Percentiles rank a stretch among this genome's conserved stretches.
Evolutionary conservation across 2,888 invertebrate species (phyloP).

Genomic region (Piscicola geometra): DNA sequence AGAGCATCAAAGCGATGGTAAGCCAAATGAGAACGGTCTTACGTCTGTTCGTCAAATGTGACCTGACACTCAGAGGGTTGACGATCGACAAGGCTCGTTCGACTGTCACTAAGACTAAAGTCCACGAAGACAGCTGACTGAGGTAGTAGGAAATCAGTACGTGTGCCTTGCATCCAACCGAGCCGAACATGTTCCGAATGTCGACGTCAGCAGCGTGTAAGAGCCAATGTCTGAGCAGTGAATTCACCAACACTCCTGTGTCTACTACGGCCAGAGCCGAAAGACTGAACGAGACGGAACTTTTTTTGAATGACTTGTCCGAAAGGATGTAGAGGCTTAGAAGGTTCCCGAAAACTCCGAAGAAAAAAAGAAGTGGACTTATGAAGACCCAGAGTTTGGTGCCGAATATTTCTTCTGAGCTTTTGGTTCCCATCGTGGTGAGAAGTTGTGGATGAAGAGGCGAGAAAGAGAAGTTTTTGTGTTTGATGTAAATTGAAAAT

Average conservation of each 20-base stretch:
- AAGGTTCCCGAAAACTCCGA: constrained; percentile 32
- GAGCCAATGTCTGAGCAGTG: constrained; percentile 34
- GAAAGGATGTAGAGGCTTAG: constrained; percentile 32
- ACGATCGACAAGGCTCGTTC: constrained; percentile 32
- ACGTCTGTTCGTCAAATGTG: constrained; percentile 11
- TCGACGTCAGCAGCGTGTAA: constrained; percentile 23
- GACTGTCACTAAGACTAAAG: constrained; percentile 28
- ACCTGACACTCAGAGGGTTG: constrained; percentile 22
- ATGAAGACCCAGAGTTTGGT: constrained; percentile 20
- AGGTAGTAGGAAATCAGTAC: constrained; percentile 21
- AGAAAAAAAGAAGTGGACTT: constrained; percentile 26
- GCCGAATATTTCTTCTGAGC: constrained; percentile 15
- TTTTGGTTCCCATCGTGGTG: neutral
- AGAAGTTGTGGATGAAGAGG: too few relatives aligned
- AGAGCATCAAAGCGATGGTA: neutral
- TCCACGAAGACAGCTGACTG: constrained; percentile 31
- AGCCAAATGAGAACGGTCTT: constrained; percentile 16
- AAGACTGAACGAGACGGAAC: constrained; percentile 31
- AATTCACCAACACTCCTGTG: constrained; percentile 27
- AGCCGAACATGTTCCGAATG: constrained; percentile 6
- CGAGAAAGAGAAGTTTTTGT: too few relatives aligned
- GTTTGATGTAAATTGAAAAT: too few relatives aligned
- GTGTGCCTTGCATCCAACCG: constrained; percentile 22
- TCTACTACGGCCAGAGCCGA: constrained; percentile 31
- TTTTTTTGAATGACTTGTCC: constrained; percentile 20